These are phyloP conservation scores for Anneissia japonica DNA, from an alignment of 35 echinoderm and acorn worm genomes.

Conservation along the genomic window DNA sequence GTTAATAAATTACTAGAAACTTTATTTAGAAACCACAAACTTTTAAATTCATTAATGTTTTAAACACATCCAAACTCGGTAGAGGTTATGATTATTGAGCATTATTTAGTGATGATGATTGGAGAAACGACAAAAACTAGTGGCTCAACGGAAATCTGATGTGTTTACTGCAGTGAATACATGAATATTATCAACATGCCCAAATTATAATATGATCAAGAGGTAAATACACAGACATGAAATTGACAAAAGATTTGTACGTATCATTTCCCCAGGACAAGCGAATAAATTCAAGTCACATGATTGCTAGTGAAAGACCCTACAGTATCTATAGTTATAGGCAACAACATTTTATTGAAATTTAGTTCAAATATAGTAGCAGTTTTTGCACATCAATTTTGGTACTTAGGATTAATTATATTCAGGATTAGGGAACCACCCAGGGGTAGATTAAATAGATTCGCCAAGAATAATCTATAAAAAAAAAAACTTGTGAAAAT, in stretches of 20 bases:
- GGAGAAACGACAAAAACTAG: not conserved
- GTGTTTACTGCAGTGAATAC: not conserved
- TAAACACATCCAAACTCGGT: too few species aligned
- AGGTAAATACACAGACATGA: not conserved
- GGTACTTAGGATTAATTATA: not conserved
- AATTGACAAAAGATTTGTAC: not conserved
- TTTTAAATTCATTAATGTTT: too few species aligned
- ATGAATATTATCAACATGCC: not conserved
- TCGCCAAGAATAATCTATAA: not conserved
- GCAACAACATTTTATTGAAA: not conserved
- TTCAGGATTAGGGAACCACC: not conserved
- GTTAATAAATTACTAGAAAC: too few species aligned
- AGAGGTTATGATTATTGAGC: too few species aligned
- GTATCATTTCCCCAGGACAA: not conserved
- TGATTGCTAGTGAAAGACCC: not conserved
- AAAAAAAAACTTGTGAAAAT: not conserved
- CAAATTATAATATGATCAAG: not conserved
- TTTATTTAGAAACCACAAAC: too few species aligned
- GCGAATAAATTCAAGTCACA: not conserved
- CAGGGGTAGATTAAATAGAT: not conserved
- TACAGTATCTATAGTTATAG: not conserved
- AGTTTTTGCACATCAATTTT: not conserved
- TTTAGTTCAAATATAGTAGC: not conserved
- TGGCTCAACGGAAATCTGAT: not conserved
- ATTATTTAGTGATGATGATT: not conserved